Conservation (phyloP, 1,140 invertebrate species). For the Micrasema minimum region DNA sequence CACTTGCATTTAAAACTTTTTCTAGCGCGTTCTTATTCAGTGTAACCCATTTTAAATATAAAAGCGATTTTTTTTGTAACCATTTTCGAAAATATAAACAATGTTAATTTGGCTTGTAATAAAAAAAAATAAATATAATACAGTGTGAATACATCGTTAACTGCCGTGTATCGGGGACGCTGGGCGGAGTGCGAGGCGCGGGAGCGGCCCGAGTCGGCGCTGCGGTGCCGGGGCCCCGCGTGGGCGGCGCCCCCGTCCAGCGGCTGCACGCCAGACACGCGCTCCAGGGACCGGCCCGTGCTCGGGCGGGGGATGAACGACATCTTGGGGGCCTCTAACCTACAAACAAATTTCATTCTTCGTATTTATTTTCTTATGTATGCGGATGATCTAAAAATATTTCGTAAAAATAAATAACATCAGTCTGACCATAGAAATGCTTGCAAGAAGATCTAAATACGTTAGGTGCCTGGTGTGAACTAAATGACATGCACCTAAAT, state of each 20-base stretch:
- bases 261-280: conserved; percentile 44
- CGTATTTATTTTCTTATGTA: background rate
- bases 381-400: too few relatives aligned
- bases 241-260: conserved; percentile 19
- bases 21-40: too few relatives aligned
- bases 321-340: conserved; percentile 25
- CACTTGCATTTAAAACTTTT: too few relatives aligned
- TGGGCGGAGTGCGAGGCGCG: conserved; percentile 34
- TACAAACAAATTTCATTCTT: conserved; percentile 11
- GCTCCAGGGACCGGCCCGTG: conserved; percentile 37
- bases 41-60: too few relatives aligned
- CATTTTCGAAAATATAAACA: too few relatives aligned
- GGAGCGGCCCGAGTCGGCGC: conserved; percentile 43
- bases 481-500: too few relatives aligned
- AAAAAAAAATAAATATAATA: too few relatives aligned
- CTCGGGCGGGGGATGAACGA: conserved; percentile 41
- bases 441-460: background rate
- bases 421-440: background rate
- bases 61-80: too few relatives aligned
- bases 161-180: too few relatives aligned
- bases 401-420: background rate
- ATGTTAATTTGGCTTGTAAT: too few relatives aligned
- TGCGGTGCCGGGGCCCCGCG: conserved; percentile 34
- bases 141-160: too few relatives aligned
- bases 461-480: too few relatives aligned